Base-by-base conservation (phyloP, 2,113 vertebrate genomes). In the Nestor notabilis region DNA sequence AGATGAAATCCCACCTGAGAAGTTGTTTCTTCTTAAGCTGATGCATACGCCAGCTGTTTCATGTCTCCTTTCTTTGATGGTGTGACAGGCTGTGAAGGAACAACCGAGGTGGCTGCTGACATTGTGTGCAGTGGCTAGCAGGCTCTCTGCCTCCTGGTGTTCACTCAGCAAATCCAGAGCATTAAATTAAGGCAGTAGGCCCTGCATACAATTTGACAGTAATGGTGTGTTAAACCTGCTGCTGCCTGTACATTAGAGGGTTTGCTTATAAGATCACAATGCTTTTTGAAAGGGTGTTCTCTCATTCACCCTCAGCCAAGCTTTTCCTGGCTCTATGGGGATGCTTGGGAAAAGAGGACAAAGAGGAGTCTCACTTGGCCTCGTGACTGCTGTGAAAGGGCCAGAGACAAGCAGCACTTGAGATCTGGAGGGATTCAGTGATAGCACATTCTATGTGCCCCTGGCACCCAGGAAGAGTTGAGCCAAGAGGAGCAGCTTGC, bases 1-100 rank as follows among this genome's bases (percentile, higher is more conserved):
- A 91, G 90, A 35, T 65, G 56, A 70, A 93, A 89, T 91, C 70
- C 93, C 95, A 74, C 71, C 94, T 49, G 88, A 64, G 91, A 52
- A 83, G 82, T 4, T 49, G 64, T 66, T 90, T 28, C 69, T 83
- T 21, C 83, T 31, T 3, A 5, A 61, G 56, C 81, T 68, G 87
- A 10, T 64, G 87, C 83, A 12, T 47, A 11, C 4, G 28, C 77
- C 91, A 94, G 93, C 95, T 95, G 94, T 79, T 71, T 4, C 10
- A 43, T 2, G 15, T 75, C 56, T 58, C 43, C 27, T 66, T 33
- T 19, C 94, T 60, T 7, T 52, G 89, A 19, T 85, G 89, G 84
- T 75, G 92, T 61, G 93, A 76, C 71, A 24, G 86, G 50, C 92
- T 52, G 92, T 5, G 75, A 17, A 41, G 65, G 61, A 90, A 41